Conservation (phyloP, 2,888 invertebrate species). For the Brenthis ino region DNA sequence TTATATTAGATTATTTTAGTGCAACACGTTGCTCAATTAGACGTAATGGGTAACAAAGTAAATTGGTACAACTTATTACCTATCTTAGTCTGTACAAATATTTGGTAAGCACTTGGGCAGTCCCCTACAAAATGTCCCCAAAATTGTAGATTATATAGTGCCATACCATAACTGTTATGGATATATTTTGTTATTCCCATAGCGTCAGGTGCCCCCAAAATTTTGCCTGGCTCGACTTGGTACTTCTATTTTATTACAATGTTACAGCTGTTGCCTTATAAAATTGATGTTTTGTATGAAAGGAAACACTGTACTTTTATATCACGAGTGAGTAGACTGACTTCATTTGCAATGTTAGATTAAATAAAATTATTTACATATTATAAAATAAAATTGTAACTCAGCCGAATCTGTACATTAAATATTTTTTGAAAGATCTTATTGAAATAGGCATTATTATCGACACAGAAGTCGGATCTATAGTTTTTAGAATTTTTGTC, state of each 20-base stretch:
- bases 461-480: no score
- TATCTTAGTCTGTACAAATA: slow-evolving; percentile 24
- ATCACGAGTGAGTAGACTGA: background rate
- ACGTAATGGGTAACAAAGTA: slow-evolving; percentile 12
- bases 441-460: no score
- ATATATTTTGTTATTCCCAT: slow-evolving; percentile 31
- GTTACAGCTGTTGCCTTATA: slow-evolving; percentile 24
- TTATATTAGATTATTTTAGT: no score
- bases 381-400: no score
- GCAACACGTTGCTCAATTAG: background rate
- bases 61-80: slow-evolving; percentile 20
- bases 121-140: slow-evolving; percentile 23
- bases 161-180: slow-evolving; percentile 27
- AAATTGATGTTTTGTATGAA: slow-evolving; percentile 18
- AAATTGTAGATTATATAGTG: slow-evolving; percentile 27
- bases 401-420: no score
- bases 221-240: slow-evolving; percentile 14
- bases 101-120: slow-evolving; percentile 30
- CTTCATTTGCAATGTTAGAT: background rate
- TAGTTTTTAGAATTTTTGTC: no score
- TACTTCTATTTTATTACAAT: slow-evolving; percentile 23
- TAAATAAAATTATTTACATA: no score
- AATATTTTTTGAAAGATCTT: no score
- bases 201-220: slow-evolving; percentile 28
- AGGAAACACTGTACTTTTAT: background rate